These are phyloP conservation scores for Phyllostomus hastatus DNA, from an alignment of 2,113 vertebrate species.

Conservation along the genomic window DNA sequence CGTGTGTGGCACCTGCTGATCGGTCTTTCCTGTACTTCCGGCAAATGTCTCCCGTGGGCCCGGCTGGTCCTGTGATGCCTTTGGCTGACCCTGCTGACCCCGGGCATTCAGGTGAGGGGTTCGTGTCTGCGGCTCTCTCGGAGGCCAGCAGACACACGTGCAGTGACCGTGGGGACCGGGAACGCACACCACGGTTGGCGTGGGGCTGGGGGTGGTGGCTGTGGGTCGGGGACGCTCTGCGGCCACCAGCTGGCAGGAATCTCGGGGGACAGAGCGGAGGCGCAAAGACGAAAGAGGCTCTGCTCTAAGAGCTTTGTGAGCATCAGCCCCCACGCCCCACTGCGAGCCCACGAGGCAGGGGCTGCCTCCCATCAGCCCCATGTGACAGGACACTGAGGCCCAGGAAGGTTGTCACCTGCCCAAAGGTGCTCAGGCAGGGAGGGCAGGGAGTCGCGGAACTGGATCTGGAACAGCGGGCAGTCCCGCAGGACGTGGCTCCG, in stretches of 20 bases:
- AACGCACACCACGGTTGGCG: neutral
- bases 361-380: neutral
- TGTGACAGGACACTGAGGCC: neutral
- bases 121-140: slow-evolving; percentile 64
- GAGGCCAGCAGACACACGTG: slow-evolving; percentile 37
- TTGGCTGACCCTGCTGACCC: neutral
- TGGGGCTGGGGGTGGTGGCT: neutral
- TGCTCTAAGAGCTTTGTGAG: rapidly evolving
- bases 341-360: too few relatives aligned
- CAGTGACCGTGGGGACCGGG: slow-evolving; percentile 50
- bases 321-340: rapidly evolving
- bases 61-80: slow-evolving; percentile 13
- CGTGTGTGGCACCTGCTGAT: slow-evolving; percentile 57
- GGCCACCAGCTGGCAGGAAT: rapidly evolving
- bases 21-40: slow-evolving; percentile 71
- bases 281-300: rapidly evolving
- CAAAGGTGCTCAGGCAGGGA: neutral
- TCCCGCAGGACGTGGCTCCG: rapidly evolving
- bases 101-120: neutral
- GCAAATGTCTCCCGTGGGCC: slow-evolving; percentile 47
- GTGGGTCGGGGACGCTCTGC: neutral
- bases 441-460: rapidly evolving
- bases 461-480: neutral
- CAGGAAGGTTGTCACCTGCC: neutral
- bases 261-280: neutral